Conservation (phyloP, 1,140 invertebrate genomes). For the Trichonephila inaurata region DNA sequence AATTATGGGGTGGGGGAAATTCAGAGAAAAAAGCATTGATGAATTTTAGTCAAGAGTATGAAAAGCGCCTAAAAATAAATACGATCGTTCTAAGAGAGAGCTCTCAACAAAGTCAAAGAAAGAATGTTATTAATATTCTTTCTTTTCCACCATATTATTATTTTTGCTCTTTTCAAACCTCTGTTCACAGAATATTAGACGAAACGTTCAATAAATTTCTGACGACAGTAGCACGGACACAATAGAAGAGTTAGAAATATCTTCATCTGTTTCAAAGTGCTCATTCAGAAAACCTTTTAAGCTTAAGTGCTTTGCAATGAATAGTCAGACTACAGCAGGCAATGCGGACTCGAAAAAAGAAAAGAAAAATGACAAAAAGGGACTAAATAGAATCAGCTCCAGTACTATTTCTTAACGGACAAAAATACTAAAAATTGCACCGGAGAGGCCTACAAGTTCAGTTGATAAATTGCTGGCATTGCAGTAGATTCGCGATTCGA, state of each 20-base stretch:
- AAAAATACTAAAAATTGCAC: constrained; percentile 42
- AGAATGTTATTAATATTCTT: constrained; percentile 12
- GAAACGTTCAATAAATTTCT: constrained; percentile 62
- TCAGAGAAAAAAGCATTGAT: not conserved
- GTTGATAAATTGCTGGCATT: constrained; percentile 65
- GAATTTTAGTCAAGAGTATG: not conserved
- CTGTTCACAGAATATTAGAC: constrained; percentile 20
- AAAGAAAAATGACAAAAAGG: constrained; percentile 46
- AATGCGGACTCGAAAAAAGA: not conserved
- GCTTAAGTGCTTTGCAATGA: constrained; percentile 66
- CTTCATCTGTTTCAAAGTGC: constrained; percentile 74
- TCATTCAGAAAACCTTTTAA: constrained; percentile 76
- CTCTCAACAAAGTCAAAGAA: not conserved
- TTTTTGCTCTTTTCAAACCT: not conserved
- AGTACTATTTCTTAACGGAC: constrained; percentile 53
- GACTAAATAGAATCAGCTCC: constrained; percentile 61
- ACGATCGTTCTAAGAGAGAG: not conserved
- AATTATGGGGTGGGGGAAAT: not conserved
- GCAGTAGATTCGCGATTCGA: constrained; percentile 48
- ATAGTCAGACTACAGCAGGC: constrained; percentile 53
- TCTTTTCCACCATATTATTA: constrained; percentile 18
- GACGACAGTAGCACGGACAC: constrained; percentile 47
- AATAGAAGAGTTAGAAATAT: constrained; percentile 71
- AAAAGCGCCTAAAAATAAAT: not conserved
- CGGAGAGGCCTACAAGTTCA: constrained; percentile 46